Conservation (phyloP, 64 coral and sea anemone species). For the Anthopleura sola region DNA sequence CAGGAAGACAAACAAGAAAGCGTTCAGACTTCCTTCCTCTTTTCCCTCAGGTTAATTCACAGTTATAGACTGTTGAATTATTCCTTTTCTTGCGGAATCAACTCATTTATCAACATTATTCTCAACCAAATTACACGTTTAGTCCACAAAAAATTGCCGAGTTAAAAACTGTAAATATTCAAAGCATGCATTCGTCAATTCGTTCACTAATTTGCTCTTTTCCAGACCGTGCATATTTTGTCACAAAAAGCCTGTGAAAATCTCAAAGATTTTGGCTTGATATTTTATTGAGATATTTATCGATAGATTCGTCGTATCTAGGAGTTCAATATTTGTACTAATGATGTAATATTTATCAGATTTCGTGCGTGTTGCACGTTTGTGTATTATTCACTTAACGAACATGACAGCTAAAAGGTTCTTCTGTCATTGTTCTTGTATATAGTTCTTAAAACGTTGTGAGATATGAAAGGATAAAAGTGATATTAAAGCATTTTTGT, state of each 20-base stretch:
- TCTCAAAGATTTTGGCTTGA: neutral
- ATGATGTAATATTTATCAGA: neutral
- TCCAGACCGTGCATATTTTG: neutral
- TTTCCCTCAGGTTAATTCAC: too few relatives aligned
- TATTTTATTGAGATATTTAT: neutral
- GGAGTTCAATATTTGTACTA: neutral
- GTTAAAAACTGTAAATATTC: too few relatives aligned
- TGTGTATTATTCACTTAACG: neutral
- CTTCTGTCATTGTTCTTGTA: neutral
- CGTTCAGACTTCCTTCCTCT: too few relatives aligned
- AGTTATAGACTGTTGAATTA: too few relatives aligned
- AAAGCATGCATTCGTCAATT: neutral
- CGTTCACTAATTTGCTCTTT: neutral
- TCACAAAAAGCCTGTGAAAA: neutral
- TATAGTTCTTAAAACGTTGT: neutral
- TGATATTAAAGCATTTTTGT: neutral
- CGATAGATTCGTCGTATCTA: neutral
- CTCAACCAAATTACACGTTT: too few relatives aligned
- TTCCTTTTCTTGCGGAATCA: too few relatives aligned
- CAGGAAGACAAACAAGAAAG: too few relatives aligned
- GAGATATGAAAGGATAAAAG: neutral
- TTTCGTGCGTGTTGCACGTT: too few relatives aligned
- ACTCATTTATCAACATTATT: too few relatives aligned
- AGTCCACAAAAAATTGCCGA: too few relatives aligned
- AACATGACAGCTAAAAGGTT: neutral